These are phyloP conservation scores for Drosophila insularis DNA, from an alignment of 1,140 invertebrate genomes.

Conservation along the genomic window DNA sequence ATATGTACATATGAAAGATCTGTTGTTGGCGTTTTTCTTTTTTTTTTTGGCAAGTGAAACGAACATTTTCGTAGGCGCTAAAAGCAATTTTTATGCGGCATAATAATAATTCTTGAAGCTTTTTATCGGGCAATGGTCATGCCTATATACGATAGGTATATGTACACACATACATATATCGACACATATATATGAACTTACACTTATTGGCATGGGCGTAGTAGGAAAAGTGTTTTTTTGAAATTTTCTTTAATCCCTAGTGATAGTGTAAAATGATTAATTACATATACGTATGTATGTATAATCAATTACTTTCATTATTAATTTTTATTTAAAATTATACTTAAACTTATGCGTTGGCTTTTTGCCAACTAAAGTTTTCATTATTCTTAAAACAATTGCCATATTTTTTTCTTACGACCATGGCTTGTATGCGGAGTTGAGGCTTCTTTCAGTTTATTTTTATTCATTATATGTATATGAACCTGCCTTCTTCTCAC, in stretches of 20 bases:
- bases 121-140: conserved; percentile 48
- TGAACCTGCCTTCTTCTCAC: neutral
- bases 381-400: too few species aligned
- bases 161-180: neutral
- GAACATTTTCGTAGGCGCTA: conserved; percentile 38
- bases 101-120: conserved; percentile 62
- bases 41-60: conserved; percentile 24
- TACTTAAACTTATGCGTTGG: too few species aligned
- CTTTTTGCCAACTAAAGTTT: too few species aligned
- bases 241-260: too few species aligned
- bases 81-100: conserved; percentile 53
- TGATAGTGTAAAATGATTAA: too few species aligned
- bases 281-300: too few species aligned
- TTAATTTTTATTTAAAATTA: too few species aligned
- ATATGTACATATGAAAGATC: conserved; percentile 14
- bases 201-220: neutral
- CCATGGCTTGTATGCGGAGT: neutral
- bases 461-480: neutral
- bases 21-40: conserved; percentile 30
- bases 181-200: conserved; percentile 8
- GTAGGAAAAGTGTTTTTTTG: neutral
- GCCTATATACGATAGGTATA: conserved; percentile 9
- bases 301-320: too few species aligned
- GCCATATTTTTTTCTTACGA: too few species aligned
- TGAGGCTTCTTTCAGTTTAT: neutral